A percentile compares a stretch with the other conserved stretches of the same genome.
These are phyloP conservation scores for Takifugu rubripes DNA, from an alignment of 2,797 vertebrate species.

Conservation along the genomic window DNA sequence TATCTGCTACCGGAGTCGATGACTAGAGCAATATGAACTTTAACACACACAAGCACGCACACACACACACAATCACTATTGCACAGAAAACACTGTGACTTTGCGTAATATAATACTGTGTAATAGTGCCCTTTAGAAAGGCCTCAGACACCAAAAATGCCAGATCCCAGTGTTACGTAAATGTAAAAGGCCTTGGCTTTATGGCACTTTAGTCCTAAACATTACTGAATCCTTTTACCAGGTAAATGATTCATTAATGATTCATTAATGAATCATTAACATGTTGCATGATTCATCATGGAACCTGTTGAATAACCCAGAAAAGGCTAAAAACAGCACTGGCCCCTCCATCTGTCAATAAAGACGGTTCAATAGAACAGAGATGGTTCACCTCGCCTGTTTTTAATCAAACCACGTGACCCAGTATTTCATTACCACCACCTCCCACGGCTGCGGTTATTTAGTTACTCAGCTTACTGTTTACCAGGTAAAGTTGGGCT, in stretches of 20 bases:
- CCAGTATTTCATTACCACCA: conserved; percentile 30
- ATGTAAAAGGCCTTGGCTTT: background rate
- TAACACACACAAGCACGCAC: background rate
- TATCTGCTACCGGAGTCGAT: conserved; percentile 3
- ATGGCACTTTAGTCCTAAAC: conserved; percentile 3
- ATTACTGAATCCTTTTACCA: too few species aligned
- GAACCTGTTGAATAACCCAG: background rate
- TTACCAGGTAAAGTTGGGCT: conserved; percentile 17
- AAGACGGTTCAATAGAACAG: background rate
- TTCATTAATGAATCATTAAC: too few species aligned
- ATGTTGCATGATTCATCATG: too few species aligned
- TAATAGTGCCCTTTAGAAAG: background rate
- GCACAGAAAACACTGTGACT: background rate
- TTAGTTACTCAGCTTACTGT: conserved; percentile 30
- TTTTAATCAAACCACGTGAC: conserved; percentile 5
- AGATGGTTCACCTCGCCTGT: background rate
- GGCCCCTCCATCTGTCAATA: conserved; percentile 15
- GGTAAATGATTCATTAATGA: too few species aligned
- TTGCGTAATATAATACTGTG: conserved; percentile 3
- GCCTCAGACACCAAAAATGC: background rate
- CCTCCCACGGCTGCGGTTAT: conserved; percentile 28
- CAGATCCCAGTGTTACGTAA: background rate
- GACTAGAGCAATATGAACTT: conserved; percentile 7
- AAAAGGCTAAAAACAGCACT: background rate
- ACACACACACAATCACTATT: background rate